A percentile compares a stretch with the other conserved stretches of the same genome.
These are phyloP conservation scores for Calephelis nemesis DNA, from an alignment of 1,140 invertebrate species.

Conservation along the genomic window DNA sequence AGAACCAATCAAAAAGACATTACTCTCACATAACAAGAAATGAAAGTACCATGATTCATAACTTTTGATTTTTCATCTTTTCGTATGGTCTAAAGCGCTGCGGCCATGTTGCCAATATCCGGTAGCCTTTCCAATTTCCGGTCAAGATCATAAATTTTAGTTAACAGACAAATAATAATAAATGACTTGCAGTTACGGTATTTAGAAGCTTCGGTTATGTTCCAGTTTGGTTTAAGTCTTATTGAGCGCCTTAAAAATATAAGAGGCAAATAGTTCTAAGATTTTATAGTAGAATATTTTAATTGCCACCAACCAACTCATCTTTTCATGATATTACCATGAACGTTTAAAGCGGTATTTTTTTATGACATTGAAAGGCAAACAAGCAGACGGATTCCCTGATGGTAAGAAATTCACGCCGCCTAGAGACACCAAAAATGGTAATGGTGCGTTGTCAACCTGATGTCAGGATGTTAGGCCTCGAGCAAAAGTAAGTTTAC, in stretches of 20 bases:
- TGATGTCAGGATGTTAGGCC: too few species aligned
- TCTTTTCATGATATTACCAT: too few species aligned
- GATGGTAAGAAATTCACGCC: too few species aligned
- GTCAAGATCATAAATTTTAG: neutral
- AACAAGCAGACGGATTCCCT: too few species aligned
- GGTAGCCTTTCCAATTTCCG: slow-evolving; percentile 1
- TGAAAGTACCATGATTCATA: slow-evolving; percentile 12
- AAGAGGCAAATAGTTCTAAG: neutral
- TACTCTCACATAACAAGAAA: neutral
- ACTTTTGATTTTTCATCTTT: neutral
- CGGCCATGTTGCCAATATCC: neutral
- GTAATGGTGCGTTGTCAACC: too few species aligned
- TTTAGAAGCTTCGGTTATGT: neutral
- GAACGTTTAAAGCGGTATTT: too few species aligned
- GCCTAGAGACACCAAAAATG: too few species aligned
- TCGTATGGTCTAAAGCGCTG: neutral
- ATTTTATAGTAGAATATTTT: too few species aligned
- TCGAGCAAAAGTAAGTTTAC: too few species aligned
- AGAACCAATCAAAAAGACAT: too few species aligned
- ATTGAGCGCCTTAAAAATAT: neutral
- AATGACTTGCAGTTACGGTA: neutral
- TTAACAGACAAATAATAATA: slow-evolving; percentile 6
- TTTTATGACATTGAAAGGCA: too few species aligned
- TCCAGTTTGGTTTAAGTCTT: neutral
- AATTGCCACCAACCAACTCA: too few species aligned